These are phyloP conservation scores for Sceloporus undulatus DNA, from an alignment of 2,113 vertebrate species.

Conservation along the genomic window DNA sequence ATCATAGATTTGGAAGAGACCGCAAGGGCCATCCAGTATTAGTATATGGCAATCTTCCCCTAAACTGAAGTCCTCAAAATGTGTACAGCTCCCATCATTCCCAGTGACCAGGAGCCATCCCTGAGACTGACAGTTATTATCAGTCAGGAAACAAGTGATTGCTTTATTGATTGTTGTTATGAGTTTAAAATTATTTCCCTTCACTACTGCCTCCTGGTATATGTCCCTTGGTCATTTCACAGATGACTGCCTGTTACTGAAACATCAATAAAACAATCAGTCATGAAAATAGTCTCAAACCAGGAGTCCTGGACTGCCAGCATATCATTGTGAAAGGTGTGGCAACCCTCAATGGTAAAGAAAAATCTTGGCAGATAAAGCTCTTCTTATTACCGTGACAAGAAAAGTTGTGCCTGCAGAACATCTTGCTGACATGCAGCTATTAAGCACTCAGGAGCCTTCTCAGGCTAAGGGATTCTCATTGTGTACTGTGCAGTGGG, in stretches of 20 bases:
- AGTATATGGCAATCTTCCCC: background rate
- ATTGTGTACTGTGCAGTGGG: background rate
- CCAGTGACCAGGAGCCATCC: background rate
- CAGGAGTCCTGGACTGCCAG: background rate
- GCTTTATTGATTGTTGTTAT: background rate
- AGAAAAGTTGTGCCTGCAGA: background rate
- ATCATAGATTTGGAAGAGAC: too few species aligned
- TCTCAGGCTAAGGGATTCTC: background rate
- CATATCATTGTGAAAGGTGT: background rate
- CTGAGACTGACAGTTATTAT: background rate
- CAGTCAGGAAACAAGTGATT: background rate
- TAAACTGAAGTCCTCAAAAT: background rate
- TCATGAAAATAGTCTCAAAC: constrained; percentile 5
- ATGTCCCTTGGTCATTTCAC: background rate
- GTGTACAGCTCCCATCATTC: background rate
- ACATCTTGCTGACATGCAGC: background rate
- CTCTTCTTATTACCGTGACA: background rate
- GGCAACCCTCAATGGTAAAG: background rate
- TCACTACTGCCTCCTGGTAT: background rate
- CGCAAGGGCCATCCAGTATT: background rate
- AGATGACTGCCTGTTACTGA: background rate
- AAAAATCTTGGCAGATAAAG: background rate
- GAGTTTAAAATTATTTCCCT: background rate
- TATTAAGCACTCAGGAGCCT: background rate
- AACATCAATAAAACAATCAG: background rate